A percentile compares a stretch with the other conserved stretches of the same genome.
These are phyloP conservation scores for Sinohyriopsis cumingii DNA, from an alignment of 2,888 invertebrate species.

Conservation along the genomic window DNA sequence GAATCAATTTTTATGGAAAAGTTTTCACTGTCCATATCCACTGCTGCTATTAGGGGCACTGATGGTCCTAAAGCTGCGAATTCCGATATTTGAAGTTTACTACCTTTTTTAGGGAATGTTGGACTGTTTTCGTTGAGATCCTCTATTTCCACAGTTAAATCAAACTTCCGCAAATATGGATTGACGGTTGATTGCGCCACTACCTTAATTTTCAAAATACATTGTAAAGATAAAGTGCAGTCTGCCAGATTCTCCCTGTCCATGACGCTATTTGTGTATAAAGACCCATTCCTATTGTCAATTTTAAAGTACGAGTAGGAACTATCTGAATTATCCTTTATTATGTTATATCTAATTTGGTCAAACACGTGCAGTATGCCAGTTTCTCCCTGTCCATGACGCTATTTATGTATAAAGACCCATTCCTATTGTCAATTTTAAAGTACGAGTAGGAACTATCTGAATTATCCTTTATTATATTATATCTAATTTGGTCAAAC, in stretches of 20 bases:
- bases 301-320: slow-evolving; percentile 52
- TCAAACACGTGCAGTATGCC: slow-evolving; percentile 39
- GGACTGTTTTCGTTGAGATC: slow-evolving; percentile 61
- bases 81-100: slow-evolving; percentile 46
- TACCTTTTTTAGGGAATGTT: slow-evolving; percentile 43
- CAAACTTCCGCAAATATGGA: slow-evolving; percentile 50
- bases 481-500: slow-evolving; percentile 38
- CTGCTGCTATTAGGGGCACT: slow-evolving; percentile 42
- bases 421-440: slow-evolving; percentile 35
- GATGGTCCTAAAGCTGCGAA: slow-evolving; percentile 40
- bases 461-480: slow-evolving; percentile 10
- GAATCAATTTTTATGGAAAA: slow-evolving; percentile 46
- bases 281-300: slow-evolving; percentile 36
- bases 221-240: slow-evolving; percentile 38
- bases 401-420: slow-evolving; percentile 34
- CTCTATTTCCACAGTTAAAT: slow-evolving; percentile 43
- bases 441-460: slow-evolving; percentile 49
- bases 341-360: slow-evolving; percentile 32
- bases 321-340: slow-evolving; percentile 1
- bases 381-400: slow-evolving; percentile 44
- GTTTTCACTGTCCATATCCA: slow-evolving; percentile 47
- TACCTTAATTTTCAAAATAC: slow-evolving; percentile 49
- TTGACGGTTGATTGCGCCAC: slow-evolving; percentile 51
- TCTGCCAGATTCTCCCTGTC: slow-evolving; percentile 44
- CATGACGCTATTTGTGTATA: slow-evolving; percentile 31